These are phyloP conservation scores for Danio choprae DNA, from an alignment of 2,797 vertebrate species.

Conservation along the genomic window DNA sequence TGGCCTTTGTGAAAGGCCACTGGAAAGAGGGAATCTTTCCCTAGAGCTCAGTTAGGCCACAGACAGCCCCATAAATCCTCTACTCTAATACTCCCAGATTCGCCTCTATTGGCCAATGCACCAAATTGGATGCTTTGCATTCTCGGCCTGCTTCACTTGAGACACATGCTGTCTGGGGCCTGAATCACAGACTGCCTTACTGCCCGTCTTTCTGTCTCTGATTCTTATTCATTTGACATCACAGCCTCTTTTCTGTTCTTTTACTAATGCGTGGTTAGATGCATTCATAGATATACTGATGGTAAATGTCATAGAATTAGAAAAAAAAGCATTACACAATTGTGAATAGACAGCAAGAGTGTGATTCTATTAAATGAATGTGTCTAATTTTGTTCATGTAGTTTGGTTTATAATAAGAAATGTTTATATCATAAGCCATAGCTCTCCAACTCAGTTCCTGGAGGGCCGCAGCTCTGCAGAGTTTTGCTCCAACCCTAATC, in stretches of 20 bases:
- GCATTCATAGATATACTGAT: background rate
- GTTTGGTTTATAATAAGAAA: background rate
- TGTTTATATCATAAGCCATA: no score
- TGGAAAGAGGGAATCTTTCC: slow-evolving; percentile 68
- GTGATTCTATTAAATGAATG: background rate
- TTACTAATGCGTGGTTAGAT: slow-evolving; percentile 13
- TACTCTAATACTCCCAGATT: slow-evolving; percentile 67
- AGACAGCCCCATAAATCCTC: slow-evolving; percentile 72
- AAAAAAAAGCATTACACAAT: background rate
- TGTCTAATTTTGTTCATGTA: background rate
- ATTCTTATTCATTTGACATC: slow-evolving; percentile 21
- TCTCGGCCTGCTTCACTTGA: slow-evolving; percentile 65
- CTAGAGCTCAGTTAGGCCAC: slow-evolving; percentile 70
- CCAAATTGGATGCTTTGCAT: slow-evolving; percentile 64
- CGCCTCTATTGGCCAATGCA: slow-evolving; percentile 73
- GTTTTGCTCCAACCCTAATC: no score
- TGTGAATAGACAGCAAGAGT: background rate
- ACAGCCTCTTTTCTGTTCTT: slow-evolving; percentile 6
- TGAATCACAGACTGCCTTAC: slow-evolving; percentile 15
- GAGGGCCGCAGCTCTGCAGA: no score
- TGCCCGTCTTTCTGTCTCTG: background rate
- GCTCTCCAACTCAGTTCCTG: no score
- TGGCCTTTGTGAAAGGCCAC: slow-evolving; percentile 71
- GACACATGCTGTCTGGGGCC: slow-evolving; percentile 42
- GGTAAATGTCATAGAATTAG: background rate